phyloP scores from a whole-genome alignment of 2,797 vertebrate genomes.

The Crenuchus spilurus region DNA sequence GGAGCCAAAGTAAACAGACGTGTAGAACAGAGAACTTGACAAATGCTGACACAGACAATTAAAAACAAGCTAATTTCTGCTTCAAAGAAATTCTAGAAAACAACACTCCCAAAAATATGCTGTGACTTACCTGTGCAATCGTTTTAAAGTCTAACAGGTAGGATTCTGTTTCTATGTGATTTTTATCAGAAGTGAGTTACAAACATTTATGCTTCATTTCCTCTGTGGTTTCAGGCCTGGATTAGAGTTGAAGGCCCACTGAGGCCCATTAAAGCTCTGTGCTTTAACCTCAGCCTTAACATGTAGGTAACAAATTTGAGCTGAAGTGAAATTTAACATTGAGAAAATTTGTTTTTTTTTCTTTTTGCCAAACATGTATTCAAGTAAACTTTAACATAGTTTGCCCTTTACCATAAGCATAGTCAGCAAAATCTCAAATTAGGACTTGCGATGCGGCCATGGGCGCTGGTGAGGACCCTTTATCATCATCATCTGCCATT shows the following conservation, averaged over 20 bases:
- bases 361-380: no score
- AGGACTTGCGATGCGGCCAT: no score
- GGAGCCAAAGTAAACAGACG: no score
- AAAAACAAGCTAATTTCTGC: no score
- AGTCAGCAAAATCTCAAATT: no score
- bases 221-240: conserved; percentile 11
- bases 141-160: background rate
- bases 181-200: conserved; percentile 24
- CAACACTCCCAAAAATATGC: background rate
- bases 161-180: background rate
- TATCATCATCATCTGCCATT: no score
- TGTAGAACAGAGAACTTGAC: no score
- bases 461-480: no score
- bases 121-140: background rate
- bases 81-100: background rate
- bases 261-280: background rate
- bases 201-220: conserved; percentile 6
- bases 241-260: conserved; percentile 13
- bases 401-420: no score
- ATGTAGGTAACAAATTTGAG: background rate
- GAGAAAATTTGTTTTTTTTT: no score
- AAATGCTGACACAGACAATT: no score
- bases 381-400: no score
- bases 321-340: background rate
- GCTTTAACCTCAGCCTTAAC: conserved; percentile 9